Evolutionary conservation across 2,888 invertebrate genomes (phyloP), one percentile per base, ranked within the genome.

Genomic region (Diachrysia chrysitis): DNA sequence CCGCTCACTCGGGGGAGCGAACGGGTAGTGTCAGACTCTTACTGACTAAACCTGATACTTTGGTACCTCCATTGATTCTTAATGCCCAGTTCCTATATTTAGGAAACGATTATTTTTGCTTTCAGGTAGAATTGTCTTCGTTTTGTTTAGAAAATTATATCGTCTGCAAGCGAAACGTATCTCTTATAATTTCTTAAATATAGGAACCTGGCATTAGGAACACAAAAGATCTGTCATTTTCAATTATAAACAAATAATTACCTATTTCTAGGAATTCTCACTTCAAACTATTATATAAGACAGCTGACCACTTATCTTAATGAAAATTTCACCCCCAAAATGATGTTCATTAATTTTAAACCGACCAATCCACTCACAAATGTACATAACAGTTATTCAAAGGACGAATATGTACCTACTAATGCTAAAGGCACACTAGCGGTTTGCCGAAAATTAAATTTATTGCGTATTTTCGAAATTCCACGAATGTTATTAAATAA

Each of bases 261-360:
- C n/a, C n/a, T 53, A 73, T 70, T 57, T 37, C 58, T 54, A 67
- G 58, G 54, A 63, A 71, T 68, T 57, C 68, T 58, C 69, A 63
- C 62, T 32, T 42, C 32, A 56, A 56, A 67, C 71, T 71, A 71
- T 42, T 42, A 42, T 37, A 14, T 69, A 77, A 74, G 59, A 67
- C 69, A 67, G 68, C 69, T 62, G 68, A 76, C 74, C 83, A 79
- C 81, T 83, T 74, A 53, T 53, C 66, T 56, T 81, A 81, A 82
- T 83, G 81, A 79, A 78, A 78, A 79, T 76, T 48, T 73, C 70
- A 73, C 71, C 81, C 65, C 69, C 66, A 65, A 68, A 78, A 78
- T 71, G 73, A 76, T 71, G 67, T 70, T 83, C 82, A 79, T 83
- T 83, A 75, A 83, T 79, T 80, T 82, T 75, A 83, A 77, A 83